These are phyloP conservation scores for Fragum sueziense DNA, from an alignment of 2,888 invertebrate species.

Conservation along the genomic window DNA sequence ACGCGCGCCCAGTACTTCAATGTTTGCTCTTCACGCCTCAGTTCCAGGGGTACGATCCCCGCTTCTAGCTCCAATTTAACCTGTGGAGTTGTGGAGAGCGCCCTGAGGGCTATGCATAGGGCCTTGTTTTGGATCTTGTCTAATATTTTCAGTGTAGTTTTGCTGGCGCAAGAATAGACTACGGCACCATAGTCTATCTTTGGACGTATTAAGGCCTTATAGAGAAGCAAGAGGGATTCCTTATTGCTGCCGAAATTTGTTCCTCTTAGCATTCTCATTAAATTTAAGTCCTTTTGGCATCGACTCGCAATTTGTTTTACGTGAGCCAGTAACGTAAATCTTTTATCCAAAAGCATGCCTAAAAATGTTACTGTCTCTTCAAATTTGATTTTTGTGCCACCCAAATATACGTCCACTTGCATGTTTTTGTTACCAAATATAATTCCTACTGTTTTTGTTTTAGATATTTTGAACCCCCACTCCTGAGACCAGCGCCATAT, in stretches of 20 bases:
- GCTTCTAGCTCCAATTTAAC: conserved; percentile 8
- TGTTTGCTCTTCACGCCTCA: conserved; percentile 6
- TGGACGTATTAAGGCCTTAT: conserved; percentile 19
- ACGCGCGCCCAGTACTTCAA: conserved; percentile 13
- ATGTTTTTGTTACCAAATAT: conserved; percentile 5
- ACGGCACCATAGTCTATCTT: conserved; percentile 25
- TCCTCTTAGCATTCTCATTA: conserved; percentile 21
- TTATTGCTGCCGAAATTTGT: conserved; percentile 16
- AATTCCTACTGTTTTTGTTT: conserved; percentile 28
- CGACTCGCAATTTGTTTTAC: background rate
- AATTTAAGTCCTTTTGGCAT: conserved; percentile 21
- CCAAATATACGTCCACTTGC: conserved; percentile 20
- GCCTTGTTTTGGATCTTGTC: conserved; percentile 6
- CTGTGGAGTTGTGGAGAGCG: background rate
- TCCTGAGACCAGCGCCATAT: conserved; percentile 35
- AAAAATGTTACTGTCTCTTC: conserved; percentile 19
- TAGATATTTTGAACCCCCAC: conserved; percentile 33
- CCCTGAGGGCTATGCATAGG: conserved; percentile 16
- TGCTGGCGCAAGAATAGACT: background rate
- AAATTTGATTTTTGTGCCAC: background rate
- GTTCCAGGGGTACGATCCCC: background rate
- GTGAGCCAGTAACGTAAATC: background rate
- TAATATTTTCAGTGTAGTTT: background rate
- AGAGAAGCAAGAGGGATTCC: conserved; percentile 12
- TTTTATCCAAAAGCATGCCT: conserved; percentile 10